Conservation (phyloP, 2,113 vertebrate genomes). For the Andinoacara biseriatus region DNA sequence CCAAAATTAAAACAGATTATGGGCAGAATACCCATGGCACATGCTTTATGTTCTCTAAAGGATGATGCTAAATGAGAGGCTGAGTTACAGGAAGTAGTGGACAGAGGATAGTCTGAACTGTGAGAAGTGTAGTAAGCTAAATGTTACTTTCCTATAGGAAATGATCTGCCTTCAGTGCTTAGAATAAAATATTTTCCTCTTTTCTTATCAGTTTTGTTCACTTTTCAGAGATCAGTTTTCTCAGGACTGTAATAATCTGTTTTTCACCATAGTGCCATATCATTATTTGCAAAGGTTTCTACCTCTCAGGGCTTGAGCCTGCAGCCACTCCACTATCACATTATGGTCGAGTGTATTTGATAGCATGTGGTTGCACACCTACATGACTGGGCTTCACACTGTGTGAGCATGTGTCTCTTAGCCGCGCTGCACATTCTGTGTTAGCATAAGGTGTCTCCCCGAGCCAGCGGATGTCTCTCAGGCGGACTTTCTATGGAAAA, state of each 20-base stretch:
- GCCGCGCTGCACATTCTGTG: slow-evolving; percentile 7
- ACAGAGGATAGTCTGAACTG: slow-evolving; percentile 13
- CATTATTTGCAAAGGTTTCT: not conserved
- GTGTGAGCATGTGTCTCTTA: slow-evolving; percentile 58
- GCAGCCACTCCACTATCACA: slow-evolving; percentile 8
- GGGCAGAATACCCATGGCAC: not conserved
- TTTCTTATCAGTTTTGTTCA: too few relatives aligned
- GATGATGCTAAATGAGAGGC: slow-evolving; percentile 8
- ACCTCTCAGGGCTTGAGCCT: not conserved
- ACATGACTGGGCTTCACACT: slow-evolving; percentile 38
- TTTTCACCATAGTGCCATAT: not conserved
- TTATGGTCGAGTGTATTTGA: slow-evolving; percentile 2
- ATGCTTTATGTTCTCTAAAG: slow-evolving; percentile 16
- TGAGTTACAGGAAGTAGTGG: slow-evolving; percentile 11
- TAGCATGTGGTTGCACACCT: slow-evolving; percentile 30
- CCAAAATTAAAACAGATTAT: slow-evolving; percentile 12
- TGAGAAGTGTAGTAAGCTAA: slow-evolving; percentile 11
- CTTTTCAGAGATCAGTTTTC: not conserved
- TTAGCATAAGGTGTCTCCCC: slow-evolving; percentile 49
- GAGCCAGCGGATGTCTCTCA: slow-evolving; percentile 51
- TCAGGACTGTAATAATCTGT: not conserved
- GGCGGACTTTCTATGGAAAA: slow-evolving; percentile 38
- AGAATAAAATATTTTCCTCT: not conserved
- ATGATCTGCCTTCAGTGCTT: not conserved
- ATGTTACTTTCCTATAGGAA: slow-evolving; percentile 1